Conservation (phyloP, 92 coral and sea anemone genomes). For the Palythoa heliodiscus region DNA sequence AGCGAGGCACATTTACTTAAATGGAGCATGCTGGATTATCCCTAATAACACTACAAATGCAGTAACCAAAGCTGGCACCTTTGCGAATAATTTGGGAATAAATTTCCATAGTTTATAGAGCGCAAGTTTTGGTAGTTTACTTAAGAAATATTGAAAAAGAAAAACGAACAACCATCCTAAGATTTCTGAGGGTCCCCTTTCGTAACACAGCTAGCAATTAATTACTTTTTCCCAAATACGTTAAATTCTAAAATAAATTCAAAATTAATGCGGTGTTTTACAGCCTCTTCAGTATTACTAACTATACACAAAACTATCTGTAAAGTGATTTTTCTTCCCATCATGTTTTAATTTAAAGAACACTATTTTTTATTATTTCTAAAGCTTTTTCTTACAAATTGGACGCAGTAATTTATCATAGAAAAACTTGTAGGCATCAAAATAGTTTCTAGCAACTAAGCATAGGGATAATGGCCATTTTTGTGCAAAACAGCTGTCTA, state of each 20-base stretch:
- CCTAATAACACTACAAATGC: too few species aligned
- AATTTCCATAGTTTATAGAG: too few species aligned
- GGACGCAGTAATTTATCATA: conserved; percentile 18
- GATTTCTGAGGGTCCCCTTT: conserved; percentile 16
- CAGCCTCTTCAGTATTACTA: neutral
- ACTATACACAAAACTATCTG: conserved; percentile 16
- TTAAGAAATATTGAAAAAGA: neutral
- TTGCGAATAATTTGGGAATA: too few species aligned
- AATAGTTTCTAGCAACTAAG: conserved; percentile 27
- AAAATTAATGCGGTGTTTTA: neutral
- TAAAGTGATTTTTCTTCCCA: neutral
- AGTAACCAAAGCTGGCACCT: too few species aligned
- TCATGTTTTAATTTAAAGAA: conserved; percentile 11
- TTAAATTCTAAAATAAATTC: neutral
- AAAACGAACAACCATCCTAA: neutral
- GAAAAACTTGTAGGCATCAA: conserved; percentile 27
- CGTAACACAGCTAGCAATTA: neutral
- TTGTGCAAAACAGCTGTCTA: neutral
- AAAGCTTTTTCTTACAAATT: conserved; percentile 28
- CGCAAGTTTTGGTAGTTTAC: neutral
- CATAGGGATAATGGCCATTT: neutral
- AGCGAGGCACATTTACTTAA: too few species aligned
- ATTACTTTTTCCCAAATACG: neutral
- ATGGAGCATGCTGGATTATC: too few species aligned
- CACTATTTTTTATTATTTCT: conserved; percentile 18